A percentile compares a stretch with the other conserved stretches of the same genome.
These are phyloP conservation scores for Tigriopus japonicus DNA, from an alignment of 1,140 invertebrate genomes.

Conservation along the genomic window DNA sequence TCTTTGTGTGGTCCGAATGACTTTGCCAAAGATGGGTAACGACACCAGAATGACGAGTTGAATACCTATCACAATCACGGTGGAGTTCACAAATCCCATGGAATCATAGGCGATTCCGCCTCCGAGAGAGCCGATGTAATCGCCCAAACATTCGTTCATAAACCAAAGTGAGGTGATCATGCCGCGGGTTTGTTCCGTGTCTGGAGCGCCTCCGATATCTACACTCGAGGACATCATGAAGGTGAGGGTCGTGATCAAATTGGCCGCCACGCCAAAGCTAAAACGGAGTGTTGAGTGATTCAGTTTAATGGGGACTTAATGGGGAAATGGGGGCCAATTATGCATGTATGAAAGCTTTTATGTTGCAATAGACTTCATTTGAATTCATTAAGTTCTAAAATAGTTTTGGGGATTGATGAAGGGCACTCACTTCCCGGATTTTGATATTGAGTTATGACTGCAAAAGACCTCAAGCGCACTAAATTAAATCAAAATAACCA, in stretches of 20 bases:
- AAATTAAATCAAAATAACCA: too few relatives aligned
- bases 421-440: too few relatives aligned
- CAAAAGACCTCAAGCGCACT: too few relatives aligned
- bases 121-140: constrained; percentile 13
- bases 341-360: too few relatives aligned
- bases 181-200: constrained; percentile 8
- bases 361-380: too few relatives aligned
- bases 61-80: constrained; percentile 2
- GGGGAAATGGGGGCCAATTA: background rate
- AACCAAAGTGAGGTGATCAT: constrained; percentile 11
- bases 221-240: constrained; percentile 9
- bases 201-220: background rate
- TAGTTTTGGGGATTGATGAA: too few relatives aligned
- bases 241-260: constrained; percentile 6
- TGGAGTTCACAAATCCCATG: constrained; percentile 12
- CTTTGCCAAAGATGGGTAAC: background rate
- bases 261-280: background rate
- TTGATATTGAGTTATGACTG: too few relatives aligned
- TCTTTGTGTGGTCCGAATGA: background rate
- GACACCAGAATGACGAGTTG: background rate
- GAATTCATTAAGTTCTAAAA: too few relatives aligned
- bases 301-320: too few relatives aligned
- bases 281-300: too few relatives aligned
- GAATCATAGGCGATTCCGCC: constrained; percentile 12
- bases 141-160: constrained; percentile 2